These are phyloP conservation scores for Uloborus diversus DNA, from an alignment of 1,140 invertebrate species.

Conservation along the genomic window DNA sequence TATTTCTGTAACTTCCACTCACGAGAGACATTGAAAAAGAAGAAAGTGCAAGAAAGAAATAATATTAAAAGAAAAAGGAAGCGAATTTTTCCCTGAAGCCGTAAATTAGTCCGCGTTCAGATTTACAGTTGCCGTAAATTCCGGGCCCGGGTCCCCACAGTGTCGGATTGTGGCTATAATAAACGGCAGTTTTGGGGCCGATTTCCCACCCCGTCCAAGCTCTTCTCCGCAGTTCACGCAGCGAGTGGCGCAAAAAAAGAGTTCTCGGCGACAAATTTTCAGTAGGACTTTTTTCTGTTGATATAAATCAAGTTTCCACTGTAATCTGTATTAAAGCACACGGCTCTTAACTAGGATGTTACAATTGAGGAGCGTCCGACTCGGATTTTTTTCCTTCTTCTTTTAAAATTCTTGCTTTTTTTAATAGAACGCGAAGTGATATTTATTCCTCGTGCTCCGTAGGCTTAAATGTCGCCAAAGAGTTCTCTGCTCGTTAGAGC, in stretches of 20 bases:
- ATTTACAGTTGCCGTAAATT: slow-evolving; percentile 48
- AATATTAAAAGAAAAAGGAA: too few relatives aligned
- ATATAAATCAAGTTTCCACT: slow-evolving; percentile 28
- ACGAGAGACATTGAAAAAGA: slow-evolving; percentile 7
- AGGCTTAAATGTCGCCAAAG: slow-evolving; percentile 34
- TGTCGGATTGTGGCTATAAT: slow-evolving; percentile 28
- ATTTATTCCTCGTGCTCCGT: slow-evolving; percentile 7
- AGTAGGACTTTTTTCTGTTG: slow-evolving; percentile 26
- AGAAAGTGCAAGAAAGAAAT: slow-evolving; percentile 2
- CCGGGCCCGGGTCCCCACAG: slow-evolving; percentile 24
- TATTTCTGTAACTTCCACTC: slow-evolving; percentile 34
- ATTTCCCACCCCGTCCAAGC: neutral
- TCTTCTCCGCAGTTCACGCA: neutral
- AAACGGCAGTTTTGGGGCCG: slow-evolving; percentile 29
- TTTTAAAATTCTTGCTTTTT: neutral
- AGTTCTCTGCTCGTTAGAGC: slow-evolving; percentile 1
- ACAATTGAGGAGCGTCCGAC: neutral
- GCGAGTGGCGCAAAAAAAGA: neutral
- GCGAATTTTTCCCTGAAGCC: slow-evolving; percentile 36
- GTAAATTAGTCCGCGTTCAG: slow-evolving; percentile 38
- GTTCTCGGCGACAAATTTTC: slow-evolving; percentile 38
- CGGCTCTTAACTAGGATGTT: slow-evolving; percentile 29
- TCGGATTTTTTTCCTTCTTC: slow-evolving; percentile 11
- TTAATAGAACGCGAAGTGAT: slow-evolving; percentile 1
- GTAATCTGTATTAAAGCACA: slow-evolving; percentile 27